These are phyloP conservation scores for Avahi laniger DNA, from an alignment of 2,797 vertebrate species.

Conservation along the genomic window DNA sequence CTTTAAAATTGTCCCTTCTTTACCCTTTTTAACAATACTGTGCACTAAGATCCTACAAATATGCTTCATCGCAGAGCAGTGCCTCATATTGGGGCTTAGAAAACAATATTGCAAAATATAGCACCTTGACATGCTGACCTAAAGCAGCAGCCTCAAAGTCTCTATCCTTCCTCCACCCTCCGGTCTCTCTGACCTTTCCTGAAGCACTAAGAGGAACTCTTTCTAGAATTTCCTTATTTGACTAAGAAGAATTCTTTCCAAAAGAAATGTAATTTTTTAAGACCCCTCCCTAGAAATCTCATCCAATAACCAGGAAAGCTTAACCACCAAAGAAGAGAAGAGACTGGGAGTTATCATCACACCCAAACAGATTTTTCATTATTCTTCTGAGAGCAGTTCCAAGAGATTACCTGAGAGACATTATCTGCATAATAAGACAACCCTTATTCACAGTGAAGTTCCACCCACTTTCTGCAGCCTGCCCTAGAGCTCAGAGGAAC, in stretches of 20 bases:
- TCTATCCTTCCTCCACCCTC: neutral
- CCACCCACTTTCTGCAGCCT: neutral
- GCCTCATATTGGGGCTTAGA: neutral
- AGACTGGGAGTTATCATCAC: neutral
- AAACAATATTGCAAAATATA: neutral
- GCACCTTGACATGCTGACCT: neutral
- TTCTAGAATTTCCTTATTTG: neutral
- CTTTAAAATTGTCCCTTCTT: neutral
- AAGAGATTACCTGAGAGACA: neutral
- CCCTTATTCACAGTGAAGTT: neutral
- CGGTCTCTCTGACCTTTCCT: neutral
- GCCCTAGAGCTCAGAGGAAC: neutral
- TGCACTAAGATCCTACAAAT: neutral
- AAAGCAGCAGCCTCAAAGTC: neutral
- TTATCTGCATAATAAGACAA: neutral
- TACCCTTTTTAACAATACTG: neutral
- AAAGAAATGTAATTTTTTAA: neutral
- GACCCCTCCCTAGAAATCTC: neutral
- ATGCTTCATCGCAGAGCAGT: fast-evolving
- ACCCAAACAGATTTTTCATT: neutral
- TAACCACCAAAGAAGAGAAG: neutral
- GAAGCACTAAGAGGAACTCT: neutral
- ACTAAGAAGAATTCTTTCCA: neutral
- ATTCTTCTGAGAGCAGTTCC: neutral
- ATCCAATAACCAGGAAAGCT: neutral